Conservation (phyloP, 1,140 invertebrate species). For the Nixonia krombeini region DNA sequence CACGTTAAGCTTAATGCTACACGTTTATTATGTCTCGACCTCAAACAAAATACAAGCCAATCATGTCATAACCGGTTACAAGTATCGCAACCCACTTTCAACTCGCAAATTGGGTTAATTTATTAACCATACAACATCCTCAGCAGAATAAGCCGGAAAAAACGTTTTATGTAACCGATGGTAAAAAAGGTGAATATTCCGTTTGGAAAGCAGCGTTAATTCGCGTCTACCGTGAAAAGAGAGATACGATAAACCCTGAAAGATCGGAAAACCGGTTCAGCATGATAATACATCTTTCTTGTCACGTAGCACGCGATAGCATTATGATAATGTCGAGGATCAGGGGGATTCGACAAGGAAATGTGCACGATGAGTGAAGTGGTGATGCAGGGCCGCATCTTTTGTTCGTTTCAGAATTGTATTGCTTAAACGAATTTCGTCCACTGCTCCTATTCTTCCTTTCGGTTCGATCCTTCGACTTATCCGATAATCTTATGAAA, state of each 20-base stretch:
- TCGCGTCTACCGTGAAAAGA: slow-evolving; percentile 49
- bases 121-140: too few relatives aligned
- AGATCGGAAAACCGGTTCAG: slow-evolving; percentile 52
- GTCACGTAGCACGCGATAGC: slow-evolving; percentile 64
- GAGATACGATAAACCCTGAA: slow-evolving; percentile 44
- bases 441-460: slow-evolving; percentile 27
- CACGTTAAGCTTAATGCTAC: slow-evolving; percentile 22
- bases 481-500: slow-evolving; percentile 21
- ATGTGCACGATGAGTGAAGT: slow-evolving; percentile 60
- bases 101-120: too few relatives aligned
- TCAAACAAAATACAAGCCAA: too few relatives aligned
- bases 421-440: slow-evolving; percentile 54
- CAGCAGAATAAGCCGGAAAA: too few relatives aligned
- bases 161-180: too few relatives aligned
- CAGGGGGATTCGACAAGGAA: slow-evolving; percentile 59
- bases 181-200: slow-evolving; percentile 13
- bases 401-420: slow-evolving; percentile 37
- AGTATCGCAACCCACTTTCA: too few relatives aligned
- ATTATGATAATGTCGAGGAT: slow-evolving; percentile 67
- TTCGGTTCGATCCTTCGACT: slow-evolving; percentile 31
- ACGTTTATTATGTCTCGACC: slow-evolving; percentile 3
- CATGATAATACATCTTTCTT: slow-evolving; percentile 65
- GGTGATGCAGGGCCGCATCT: slow-evolving; percentile 38
- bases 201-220: slow-evolving; percentile 47
- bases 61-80: too few relatives aligned